Evolutionary conservation across 2,113 vertebrate species (phyloP).

Genomic region (Scomber japonicus): DNA sequence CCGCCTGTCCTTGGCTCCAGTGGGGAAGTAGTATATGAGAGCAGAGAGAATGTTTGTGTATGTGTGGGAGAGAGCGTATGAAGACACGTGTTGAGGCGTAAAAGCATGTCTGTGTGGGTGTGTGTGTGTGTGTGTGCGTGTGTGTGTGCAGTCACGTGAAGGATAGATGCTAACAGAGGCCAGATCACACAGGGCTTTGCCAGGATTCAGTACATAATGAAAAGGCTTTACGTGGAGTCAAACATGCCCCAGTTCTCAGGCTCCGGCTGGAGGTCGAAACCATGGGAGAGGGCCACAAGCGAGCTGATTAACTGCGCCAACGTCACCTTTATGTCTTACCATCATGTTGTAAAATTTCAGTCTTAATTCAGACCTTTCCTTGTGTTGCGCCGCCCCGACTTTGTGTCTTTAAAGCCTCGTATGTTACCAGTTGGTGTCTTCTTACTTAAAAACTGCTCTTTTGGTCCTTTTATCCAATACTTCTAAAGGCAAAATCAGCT

Average conservation of each 20-base stretch:
- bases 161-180: slow-evolving; percentile 44
- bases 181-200: slow-evolving; percentile 70
- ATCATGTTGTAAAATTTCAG: neutral
- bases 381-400: neutral
- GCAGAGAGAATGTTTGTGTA: slow-evolving; percentile 23
- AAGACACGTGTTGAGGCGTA: slow-evolving; percentile 11
- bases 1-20: slow-evolving; percentile 61
- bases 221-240: slow-evolving; percentile 69
- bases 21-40: neutral
- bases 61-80: slow-evolving; percentile 15
- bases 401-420: neutral
- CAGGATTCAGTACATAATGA: slow-evolving; percentile 72
- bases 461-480: too few species aligned
- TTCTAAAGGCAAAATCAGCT: neutral
- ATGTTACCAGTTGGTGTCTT: neutral
- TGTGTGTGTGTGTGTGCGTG: slow-evolving; percentile 21
- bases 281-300: slow-evolving; percentile 36
- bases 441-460: neutral
- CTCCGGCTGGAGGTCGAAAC: slow-evolving; percentile 29
- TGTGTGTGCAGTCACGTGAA: slow-evolving; percentile 62
- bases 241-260: slow-evolving; percentile 76
- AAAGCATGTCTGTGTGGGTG: slow-evolving; percentile 16
- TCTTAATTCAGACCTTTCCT: neutral
- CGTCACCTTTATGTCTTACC: neutral
- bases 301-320: slow-evolving; percentile 39